Evolutionary conservation across 1,140 invertebrate genomes (phyloP).

Genomic region (roundworm (Caenorhabditis elegans)): WBcel235 BX284603.4:76501-77000

Average conservation of each 20-base stretch:
- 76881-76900: neutral
- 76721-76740: neutral
- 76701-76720: neutral
- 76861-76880: neutral
- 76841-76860: neutral
- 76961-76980: slow-evolving; percentile 16
- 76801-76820: slow-evolving; percentile 30
- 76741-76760: neutral
- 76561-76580: too few relatives aligned
- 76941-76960: slow-evolving; percentile 25
- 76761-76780: slow-evolving; percentile 18
- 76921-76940: slow-evolving; percentile 15
- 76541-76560: too few relatives aligned
- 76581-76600: too few relatives aligned
- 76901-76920: neutral
- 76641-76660: too few relatives aligned
- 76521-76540: too few relatives aligned
- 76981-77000: neutral
- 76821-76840: neutral
- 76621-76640: too few relatives aligned
- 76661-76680: too few relatives aligned
- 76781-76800: neutral
- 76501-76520: too few relatives aligned
- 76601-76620: too few relatives aligned
- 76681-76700: neutral